Base-by-base conservation (phyloP, 2,888 invertebrate species). In the Penaeus monodon region DNA sequence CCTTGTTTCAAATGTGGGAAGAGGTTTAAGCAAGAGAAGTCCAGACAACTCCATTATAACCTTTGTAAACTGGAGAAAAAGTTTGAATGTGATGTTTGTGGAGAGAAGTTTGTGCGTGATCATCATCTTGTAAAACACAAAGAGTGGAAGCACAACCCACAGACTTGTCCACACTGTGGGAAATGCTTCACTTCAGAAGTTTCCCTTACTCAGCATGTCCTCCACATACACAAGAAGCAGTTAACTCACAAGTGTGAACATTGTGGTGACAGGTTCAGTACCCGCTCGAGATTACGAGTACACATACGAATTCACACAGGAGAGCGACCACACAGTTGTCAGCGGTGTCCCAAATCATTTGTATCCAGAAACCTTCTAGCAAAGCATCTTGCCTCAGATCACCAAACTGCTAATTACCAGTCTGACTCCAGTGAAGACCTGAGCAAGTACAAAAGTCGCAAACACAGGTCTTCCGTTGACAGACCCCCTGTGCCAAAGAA, bases 281-380 rank as follows among this genome's bases (percentile, higher is more conserved):
- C 87, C 49, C 79, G 80, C 22, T 79, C 83, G 4, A 86, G 88
- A 57, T 74, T 90, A 68, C 85, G 88, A 77, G 90, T 90, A 0
- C 90, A 90, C 66, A 33, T 77, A 33, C 83, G 90, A 65, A 81
- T 88, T 20, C 90, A 90, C 86, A 84, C 88, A 33, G 89, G 88
- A 27, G 88, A 87, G 74, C 65, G 84, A 63, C 90, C 90, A n/a
- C 87, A 90, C 84, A 70, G 64, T 24, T 90, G 90, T 73, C 66
- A 93, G 38, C 95, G 96, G 91, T 97, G 97, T 91, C 93, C 94
- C 14, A 95, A 96, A 91, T 95, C 94, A 91, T 97, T 97, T 93
- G 95, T 97, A 81, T 97, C 97, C 0, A 95, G 95, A 90, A 96
- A 96, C 92, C 92, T 97, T 38, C 92, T 97, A 57, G 92, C 93